Evolutionary conservation across 2,888 invertebrate species (phyloP).

Genomic region (Tetrapedia diversipes): DNA sequence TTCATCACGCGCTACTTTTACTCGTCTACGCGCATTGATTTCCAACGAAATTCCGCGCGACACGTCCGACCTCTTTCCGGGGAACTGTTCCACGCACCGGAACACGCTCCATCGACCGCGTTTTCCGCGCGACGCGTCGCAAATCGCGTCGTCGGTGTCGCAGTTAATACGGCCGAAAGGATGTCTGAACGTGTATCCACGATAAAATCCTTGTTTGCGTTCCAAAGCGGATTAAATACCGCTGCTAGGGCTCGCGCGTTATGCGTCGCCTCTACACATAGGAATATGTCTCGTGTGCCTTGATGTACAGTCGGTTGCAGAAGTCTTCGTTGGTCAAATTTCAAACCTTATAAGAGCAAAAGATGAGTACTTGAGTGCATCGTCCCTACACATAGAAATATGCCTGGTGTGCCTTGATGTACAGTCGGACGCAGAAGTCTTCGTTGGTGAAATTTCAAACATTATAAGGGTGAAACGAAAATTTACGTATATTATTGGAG

Average conservation of each 20-base stretch:
- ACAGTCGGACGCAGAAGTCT: no score
- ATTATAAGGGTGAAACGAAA: no score
- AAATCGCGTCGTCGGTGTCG: slow-evolving; percentile 19
- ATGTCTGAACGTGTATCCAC: slow-evolving; percentile 35
- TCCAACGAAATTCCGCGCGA: background rate
- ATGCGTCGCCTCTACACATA: background rate
- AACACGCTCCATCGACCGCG: background rate
- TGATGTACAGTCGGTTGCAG: no score
- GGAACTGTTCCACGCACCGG: background rate
- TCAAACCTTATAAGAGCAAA: no score
- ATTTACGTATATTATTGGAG: no score
- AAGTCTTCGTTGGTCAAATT: no score
- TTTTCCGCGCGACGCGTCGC: background rate
- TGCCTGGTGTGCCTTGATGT: slow-evolving; percentile 17
- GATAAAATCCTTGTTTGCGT: slow-evolving; percentile 55
- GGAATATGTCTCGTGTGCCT: slow-evolving; percentile 37
- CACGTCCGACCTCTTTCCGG: background rate
- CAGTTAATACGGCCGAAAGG: slow-evolving; percentile 28
- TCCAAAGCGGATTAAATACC: slow-evolving; percentile 52
- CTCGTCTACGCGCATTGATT: background rate
- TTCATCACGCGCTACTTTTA: background rate
- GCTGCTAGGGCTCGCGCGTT: slow-evolving; percentile 18
- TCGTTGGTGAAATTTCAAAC: no score
- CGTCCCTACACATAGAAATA: slow-evolving; percentile 28
- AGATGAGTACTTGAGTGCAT: no score